These are phyloP conservation scores for Eumacrocentrus americanus DNA, from an alignment of 2,888 invertebrate species.

Conservation along the genomic window DNA sequence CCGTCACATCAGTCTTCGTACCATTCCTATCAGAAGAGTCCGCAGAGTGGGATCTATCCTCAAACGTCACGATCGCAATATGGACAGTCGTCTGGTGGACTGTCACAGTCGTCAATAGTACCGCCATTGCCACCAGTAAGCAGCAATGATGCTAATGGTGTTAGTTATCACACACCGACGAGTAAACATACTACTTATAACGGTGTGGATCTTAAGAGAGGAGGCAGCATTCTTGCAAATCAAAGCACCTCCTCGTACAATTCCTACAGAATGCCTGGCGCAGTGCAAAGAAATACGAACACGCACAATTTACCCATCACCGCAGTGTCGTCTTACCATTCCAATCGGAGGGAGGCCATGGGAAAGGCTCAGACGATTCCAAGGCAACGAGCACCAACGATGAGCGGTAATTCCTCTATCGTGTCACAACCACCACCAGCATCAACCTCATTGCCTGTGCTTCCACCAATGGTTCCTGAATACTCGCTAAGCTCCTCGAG, in stretches of 20 bases:
- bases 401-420: conserved; percentile 23
- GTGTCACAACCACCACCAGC: conserved; percentile 26
- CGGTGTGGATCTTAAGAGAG: conserved; percentile 41
- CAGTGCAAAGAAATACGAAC: conserved; percentile 46
- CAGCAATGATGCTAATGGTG: conserved; percentile 23
- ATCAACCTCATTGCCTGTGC: conserved; percentile 36
- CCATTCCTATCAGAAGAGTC: conserved; percentile 55
- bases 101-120: conserved; percentile 22
- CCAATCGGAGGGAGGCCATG: conserved; percentile 56
- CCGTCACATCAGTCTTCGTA: conserved; percentile 45
- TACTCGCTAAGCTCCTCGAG: conserved; percentile 41
- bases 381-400: conserved; percentile 41
- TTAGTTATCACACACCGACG: conserved; percentile 40
- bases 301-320: conserved; percentile 65
- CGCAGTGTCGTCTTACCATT: conserved; percentile 64
- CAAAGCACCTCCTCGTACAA: conserved; percentile 40
- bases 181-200: conserved; percentile 47
- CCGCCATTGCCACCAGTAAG: conserved; percentile 27
- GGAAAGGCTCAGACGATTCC: conserved; percentile 44
- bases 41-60: conserved; percentile 39
- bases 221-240: conserved; percentile 25
- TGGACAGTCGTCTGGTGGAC: conserved; percentile 36
- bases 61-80: conserved; percentile 45
- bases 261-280: conserved; percentile 43
- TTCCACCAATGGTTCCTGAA: conserved; percentile 42